These are phyloP conservation scores for Rhopalosiphum maidis DNA, from an alignment of 1,140 invertebrate genomes.

Conservation along the genomic window DNA sequence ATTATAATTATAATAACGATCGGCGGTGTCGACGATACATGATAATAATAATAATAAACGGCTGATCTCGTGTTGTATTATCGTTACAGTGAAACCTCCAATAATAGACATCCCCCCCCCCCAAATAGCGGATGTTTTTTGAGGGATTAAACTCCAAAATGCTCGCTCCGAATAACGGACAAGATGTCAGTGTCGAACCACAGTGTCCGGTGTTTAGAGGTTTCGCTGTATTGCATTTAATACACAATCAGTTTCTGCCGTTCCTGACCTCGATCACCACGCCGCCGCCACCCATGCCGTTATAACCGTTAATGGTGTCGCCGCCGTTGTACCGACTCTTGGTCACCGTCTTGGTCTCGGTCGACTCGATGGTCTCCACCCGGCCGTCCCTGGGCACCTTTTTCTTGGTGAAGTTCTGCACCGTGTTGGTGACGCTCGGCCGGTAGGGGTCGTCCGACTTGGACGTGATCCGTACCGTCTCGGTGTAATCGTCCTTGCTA, in stretches of 20 bases:
- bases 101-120: neutral
- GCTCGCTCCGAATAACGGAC: neutral
- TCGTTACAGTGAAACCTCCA: neutral
- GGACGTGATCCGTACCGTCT: conserved; percentile 72
- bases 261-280: conserved; percentile 65
- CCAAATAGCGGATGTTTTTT: neutral
- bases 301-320: conserved; percentile 63
- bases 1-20: neutral
- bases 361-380: conserved; percentile 72
- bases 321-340: conserved; percentile 69
- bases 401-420: conserved; percentile 72
- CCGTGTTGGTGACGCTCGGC: conserved; percentile 72
- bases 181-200: neutral
- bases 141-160: neutral
- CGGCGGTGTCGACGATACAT: no score
- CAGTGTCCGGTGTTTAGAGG: neutral
- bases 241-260: conserved; percentile 60
- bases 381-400: conserved; percentile 71
- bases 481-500: conserved; percentile 74
- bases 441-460: conserved; percentile 70
- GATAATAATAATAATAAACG: neutral
- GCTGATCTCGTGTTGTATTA: neutral
- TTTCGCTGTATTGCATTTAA: neutral
- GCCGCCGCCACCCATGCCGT: conserved; percentile 65
- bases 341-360: conserved; percentile 72